Evolutionary conservation across 2,113 vertebrate genomes (phyloP).

Genomic region (Acanthochromis polyacanthus): DNA sequence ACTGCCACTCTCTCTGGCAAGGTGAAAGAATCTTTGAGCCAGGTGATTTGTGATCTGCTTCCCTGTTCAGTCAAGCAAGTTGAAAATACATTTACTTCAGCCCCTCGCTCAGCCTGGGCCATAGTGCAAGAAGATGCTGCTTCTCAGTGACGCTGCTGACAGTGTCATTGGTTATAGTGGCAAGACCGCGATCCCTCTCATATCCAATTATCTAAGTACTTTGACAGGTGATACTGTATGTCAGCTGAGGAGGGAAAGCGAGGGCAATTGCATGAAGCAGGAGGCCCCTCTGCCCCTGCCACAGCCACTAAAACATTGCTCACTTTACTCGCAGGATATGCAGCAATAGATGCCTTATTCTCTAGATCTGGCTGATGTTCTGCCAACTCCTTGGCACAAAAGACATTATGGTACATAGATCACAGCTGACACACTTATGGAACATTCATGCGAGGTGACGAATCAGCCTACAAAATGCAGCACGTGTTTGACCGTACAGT

Average conservation of each 20-base stretch:
- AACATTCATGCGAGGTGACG: conserved; percentile 85
- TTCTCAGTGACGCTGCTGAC: conserved; percentile 70
- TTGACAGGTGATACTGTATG: conserved; percentile 93
- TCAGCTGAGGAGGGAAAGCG: conserved; percentile 91
- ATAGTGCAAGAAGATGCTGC: conserved; percentile 75
- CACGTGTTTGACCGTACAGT: conserved; percentile 76
- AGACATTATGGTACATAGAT: conserved; percentile 86
- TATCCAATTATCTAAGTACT: conserved; percentile 87
- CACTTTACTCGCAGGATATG: conserved; percentile 92
- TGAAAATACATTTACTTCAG: conserved; percentile 76
- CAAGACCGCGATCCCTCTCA: conserved; percentile 75
- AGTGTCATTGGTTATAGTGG: conserved; percentile 81
- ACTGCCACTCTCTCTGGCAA: conserved; percentile 56
- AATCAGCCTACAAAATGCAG: conserved; percentile 74
- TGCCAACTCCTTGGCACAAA: conserved; percentile 84
- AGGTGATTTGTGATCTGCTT: conserved; percentile 81
- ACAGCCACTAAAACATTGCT: conserved; percentile 91
- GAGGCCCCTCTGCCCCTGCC: conserved; percentile 76
- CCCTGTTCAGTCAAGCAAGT: conserved; percentile 70
- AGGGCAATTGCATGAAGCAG: conserved; percentile 67
- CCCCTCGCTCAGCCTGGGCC: conserved; percentile 70
- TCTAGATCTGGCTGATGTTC: conserved; percentile 89
- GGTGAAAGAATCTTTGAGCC: conserved; percentile 67
- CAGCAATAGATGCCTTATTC: conserved; percentile 86
- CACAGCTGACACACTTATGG: conserved; percentile 84